Conservation (phyloP, 2,113 vertebrate species). For the Dascyllus trimaculatus region DNA sequence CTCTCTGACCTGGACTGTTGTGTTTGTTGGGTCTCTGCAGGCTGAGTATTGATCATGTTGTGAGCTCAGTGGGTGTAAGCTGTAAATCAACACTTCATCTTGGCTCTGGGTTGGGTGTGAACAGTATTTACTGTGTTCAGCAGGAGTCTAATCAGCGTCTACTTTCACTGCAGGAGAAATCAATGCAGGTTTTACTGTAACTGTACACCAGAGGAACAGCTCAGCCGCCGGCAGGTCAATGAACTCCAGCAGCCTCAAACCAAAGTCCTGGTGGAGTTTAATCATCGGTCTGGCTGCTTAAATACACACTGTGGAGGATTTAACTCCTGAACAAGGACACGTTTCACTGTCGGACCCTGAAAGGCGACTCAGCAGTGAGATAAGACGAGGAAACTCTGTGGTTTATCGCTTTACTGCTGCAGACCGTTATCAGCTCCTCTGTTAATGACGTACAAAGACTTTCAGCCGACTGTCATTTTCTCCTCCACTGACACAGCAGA, state of each 20-base stretch:
- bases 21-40: no score
- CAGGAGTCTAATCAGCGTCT: not conserved
- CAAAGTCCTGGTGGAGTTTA: not conserved
- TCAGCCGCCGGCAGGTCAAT: no score
- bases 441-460: no score
- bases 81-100: not conserved
- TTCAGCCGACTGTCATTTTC: no score
- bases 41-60: no score
- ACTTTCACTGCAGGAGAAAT: not conserved
- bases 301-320: not conserved
- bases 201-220: not conserved
- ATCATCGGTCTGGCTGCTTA: constrained; percentile 26
- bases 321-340: constrained; percentile 3
- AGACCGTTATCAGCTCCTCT: no score
- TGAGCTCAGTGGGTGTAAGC: not conserved
- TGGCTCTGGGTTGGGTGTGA: not conserved
- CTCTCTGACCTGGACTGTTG: no score
- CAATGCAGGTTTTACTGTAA: not conserved
- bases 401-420: constrained; percentile 13
- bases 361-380: constrained; percentile 2
- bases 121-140: constrained; percentile 12
- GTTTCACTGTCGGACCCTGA: not conserved
- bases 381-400: not conserved
- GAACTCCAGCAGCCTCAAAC: no score
- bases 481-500: no score